Base-by-base conservation (phyloP, 2,797 vertebrate genomes). In the Sebastes vulpes region DNA sequence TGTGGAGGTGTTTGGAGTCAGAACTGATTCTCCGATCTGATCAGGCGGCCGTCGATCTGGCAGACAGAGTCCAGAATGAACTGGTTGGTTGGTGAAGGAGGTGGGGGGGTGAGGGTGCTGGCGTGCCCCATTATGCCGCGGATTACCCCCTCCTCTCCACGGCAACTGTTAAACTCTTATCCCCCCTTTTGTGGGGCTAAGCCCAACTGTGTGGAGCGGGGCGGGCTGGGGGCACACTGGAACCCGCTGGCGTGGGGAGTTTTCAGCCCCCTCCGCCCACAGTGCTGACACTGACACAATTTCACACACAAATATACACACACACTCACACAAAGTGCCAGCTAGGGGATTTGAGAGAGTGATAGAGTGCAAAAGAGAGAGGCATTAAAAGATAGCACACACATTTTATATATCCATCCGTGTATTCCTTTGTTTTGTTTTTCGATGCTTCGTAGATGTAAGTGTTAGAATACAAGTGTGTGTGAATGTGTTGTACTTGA, bases 131-230 rank as follows among this genome's bases (percentile, higher is more conserved):
- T 95, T 95, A 94, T 95, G 71, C 81, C 16, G 57, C 89, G 92
- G 93, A 96, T 95, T 95, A 95, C 87, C 81, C 90, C 79, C 83
- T 85, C 80, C 87, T 92, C 88, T 82, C 79, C 76, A 85, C 66
- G 16, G 89, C 75, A 83, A 90, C 89, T 80, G 89, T 95, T 91
- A 83, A 77, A 85, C 86, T 63, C 77, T 95, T 91, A 96, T 95
- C 95, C 94, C 77, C 69, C 72, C 95, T 92, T 95, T 96, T 96
- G 95, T 96, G 88, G 84, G 77, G 77, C 38, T 95, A 96, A 97
- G 89, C 92, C 92, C 68, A 60, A 93, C 83, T 93, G 85, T 90
- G 89, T 91, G 83, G 82, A 80, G 74, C 50, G 57, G 82, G 82
- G 71, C n/a, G 80, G 81, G 79, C 28, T 74, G 81, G 80, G 89